Conservation (phyloP, 2,113 vertebrate genomes). For the Artemisiospiza belli region DNA sequence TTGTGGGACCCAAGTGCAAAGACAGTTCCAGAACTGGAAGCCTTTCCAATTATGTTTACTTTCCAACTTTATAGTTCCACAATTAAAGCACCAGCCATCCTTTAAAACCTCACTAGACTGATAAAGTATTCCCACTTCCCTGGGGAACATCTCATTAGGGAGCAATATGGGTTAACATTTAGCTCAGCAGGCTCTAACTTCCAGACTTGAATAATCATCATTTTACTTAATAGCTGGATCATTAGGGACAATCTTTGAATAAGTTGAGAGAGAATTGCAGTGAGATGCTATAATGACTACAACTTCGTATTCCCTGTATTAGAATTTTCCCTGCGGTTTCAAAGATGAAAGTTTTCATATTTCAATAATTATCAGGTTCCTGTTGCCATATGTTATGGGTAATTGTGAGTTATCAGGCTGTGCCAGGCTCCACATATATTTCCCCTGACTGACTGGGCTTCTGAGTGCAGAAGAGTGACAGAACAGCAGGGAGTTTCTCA, state of each 20-base stretch:
- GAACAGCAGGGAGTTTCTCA: not conserved
- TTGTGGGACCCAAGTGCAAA: not conserved
- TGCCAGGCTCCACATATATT: not conserved
- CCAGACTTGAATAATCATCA: not conserved
- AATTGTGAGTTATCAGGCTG: not conserved
- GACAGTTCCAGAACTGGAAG: not conserved
- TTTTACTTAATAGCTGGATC: not conserved
- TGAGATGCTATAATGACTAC: not conserved
- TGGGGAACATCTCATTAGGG: not conserved
- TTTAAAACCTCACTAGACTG: not conserved
- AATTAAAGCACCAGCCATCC: not conserved
- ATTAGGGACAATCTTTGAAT: not conserved
- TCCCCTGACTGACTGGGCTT: not conserved
- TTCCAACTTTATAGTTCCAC: not conserved
- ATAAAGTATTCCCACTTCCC: not conserved
- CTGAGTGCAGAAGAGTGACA: not conserved
- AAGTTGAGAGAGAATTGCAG: not conserved
- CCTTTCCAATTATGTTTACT: not conserved
- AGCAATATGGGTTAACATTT: not conserved
- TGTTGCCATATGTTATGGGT: not conserved
- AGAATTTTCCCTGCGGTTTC: not conserved
- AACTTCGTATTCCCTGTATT: not conserved
- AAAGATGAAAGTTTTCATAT: not conserved
- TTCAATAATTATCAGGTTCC: not conserved
- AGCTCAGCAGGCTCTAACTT: not conserved